phyloP scores from a whole-genome alignment of 1,140 invertebrate genomes.

The Brachionus sp. region DNA sequence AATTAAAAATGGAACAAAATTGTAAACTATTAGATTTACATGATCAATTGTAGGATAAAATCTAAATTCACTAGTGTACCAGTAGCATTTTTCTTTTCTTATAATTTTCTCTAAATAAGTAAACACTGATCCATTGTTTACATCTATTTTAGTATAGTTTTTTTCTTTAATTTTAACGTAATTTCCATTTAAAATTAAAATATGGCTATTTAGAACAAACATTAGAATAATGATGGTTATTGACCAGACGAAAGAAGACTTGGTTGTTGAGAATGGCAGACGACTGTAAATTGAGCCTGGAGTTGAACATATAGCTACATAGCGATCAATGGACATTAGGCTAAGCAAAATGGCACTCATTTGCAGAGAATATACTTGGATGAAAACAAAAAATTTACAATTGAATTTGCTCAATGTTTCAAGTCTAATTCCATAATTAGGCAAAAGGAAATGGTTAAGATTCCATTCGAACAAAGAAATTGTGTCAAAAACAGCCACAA shows the following conservation, averaged over 20 bases:
- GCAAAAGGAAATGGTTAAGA: neutral
- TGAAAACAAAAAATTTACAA: slow-evolving; percentile 12
- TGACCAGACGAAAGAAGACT: neutral
- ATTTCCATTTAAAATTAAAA: slow-evolving; percentile 38
- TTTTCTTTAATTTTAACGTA: neutral
- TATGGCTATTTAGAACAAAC: neutral
- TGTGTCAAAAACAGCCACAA: slow-evolving; percentile 10
- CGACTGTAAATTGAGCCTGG: neutral
- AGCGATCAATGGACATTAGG: slow-evolving; percentile 21
- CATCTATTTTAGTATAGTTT: neutral
- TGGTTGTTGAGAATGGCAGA: neutral
- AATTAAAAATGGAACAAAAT: slow-evolving; percentile 1
- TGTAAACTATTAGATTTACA: slow-evolving; percentile 1
- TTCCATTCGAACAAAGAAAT: slow-evolving; percentile 12
- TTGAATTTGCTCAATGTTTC: neutral
- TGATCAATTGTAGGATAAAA: neutral
- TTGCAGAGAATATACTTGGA: neutral
- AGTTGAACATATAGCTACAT: neutral
- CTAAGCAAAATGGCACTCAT: neutral
- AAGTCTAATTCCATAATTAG: neutral
- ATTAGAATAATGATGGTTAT: neutral
- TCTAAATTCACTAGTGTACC: neutral
- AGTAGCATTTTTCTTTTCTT: neutral
- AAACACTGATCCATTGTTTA: neutral
- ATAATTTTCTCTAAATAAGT: neutral